Conservation (phyloP, 2,797 vertebrate species). For the Simalia tracyae region DNA sequence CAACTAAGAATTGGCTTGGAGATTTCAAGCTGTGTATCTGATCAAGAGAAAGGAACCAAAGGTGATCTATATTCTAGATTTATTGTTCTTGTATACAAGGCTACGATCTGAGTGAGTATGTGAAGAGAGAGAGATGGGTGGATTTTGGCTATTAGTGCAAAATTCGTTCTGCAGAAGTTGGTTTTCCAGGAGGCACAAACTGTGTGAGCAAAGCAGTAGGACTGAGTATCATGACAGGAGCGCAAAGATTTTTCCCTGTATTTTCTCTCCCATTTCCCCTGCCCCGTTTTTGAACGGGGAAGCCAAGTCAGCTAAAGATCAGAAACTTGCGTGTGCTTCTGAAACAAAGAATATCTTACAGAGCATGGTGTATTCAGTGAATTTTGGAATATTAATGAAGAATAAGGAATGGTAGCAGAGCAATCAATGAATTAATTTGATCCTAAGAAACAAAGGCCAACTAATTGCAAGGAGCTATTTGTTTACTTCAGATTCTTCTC, state of each 20-base stretch:
- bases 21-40: not conserved
- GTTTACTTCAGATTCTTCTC: not conserved
- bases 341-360: not conserved
- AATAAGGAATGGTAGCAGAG: not conserved
- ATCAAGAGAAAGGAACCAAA: not conserved
- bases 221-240: not conserved
- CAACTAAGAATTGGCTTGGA: not conserved
- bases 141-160: not conserved
- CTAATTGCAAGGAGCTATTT: not conserved
- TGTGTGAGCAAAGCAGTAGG: not conserved
- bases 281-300: not conserved
- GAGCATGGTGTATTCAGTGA: not conserved
- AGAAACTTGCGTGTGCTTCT: not conserved
- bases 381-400: slow-evolving; percentile 6
- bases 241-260: not conserved
- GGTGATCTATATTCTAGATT: not conserved
- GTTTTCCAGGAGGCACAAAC: not conserved
- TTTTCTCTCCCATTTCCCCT: too few species aligned
- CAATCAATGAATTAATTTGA: not conserved
- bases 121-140: not conserved
- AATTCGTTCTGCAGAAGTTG: not conserved
- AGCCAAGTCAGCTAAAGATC: not conserved
- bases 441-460: not conserved
- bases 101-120: not conserved
- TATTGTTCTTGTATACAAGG: not conserved